Evolutionary conservation across 2,888 invertebrate species (phyloP), one percentile per base, ranked within the genome.

Genomic region (Acleris sparsana): DNA sequence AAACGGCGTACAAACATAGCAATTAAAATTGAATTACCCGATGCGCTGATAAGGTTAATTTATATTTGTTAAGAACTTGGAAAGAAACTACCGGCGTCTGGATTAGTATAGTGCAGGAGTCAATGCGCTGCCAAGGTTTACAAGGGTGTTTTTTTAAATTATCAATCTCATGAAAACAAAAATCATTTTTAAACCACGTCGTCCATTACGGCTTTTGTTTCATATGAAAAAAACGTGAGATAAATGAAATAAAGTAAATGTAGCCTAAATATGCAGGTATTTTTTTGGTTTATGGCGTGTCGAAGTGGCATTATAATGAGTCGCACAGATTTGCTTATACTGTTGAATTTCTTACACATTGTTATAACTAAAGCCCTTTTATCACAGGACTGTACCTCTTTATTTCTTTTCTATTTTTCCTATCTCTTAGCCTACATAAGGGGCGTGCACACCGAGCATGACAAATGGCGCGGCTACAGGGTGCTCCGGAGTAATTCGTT

Each of bases 401-500:
- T 46, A 17, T n/a, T 46, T 46, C 0, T 51, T 22, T 22, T 1
- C 11, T 20, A 22, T 51, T 16, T 22, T 25, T 22, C 51, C 22
- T 68, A 76, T 74, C 83, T 83, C 86, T 70, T 73, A 68, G 78
- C 67, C 82, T 86, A 85, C 63, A 68, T 71, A 63, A 46, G 64
- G 73, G 80, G 77, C 74, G 80, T 78, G 76, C 73, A 71, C 75
- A 73, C 73, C 68, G 69, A 70, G 72, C 80, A 87, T 88, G 88
- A 90, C 85, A 88, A 89, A 89, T 87, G 84, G 80, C 73, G 73
- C 72, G 73, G 75, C 80, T 85, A 85, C 87, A 87, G 87, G 86
- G 81, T 86, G 88, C 84, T 86, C 82, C 80, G 80, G 77, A 82
- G 84, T 91, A 90, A 91, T 91, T 86, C 83, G 86, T 87, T 89